These are phyloP conservation scores for Hyposmocoma kahamanoa DNA, from an alignment of 1,140 invertebrate species.

Conservation along the genomic window DNA sequence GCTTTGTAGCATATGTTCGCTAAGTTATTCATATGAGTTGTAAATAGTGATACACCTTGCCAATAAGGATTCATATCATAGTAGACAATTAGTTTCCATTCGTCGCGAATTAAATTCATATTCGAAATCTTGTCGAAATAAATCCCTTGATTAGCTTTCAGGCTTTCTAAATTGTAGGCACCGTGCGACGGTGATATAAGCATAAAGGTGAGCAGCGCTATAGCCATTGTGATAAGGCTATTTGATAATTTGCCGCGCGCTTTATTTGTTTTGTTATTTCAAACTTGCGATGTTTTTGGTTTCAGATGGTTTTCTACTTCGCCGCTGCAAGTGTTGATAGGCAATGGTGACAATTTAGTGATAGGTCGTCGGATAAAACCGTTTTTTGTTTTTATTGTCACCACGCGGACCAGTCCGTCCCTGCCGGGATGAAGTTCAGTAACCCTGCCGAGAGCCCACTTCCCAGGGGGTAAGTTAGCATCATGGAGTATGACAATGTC, in stretches of 20 bases:
- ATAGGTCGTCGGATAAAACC: conserved; percentile 10
- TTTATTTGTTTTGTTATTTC: background rate
- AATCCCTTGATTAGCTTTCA: background rate
- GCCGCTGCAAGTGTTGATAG: too few relatives aligned
- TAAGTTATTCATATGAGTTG: conserved; percentile 1
- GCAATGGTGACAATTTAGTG: conserved; percentile 2
- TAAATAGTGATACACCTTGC: conserved; percentile 4
- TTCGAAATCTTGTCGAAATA: conserved; percentile 19
- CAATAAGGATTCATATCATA: conserved; percentile 22
- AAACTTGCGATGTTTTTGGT: background rate
- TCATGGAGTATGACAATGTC: conserved; percentile 34
- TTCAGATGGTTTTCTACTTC: background rate
- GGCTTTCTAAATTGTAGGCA: background rate
- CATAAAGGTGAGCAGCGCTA: background rate
- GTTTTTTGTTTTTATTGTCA: conserved; percentile 26
- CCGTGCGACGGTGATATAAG: background rate
- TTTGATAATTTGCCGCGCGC: background rate
- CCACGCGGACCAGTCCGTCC: conserved; percentile 38
- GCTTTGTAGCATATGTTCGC: background rate
- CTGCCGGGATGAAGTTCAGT: conserved; percentile 26
- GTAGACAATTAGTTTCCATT: conserved; percentile 23
- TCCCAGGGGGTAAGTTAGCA: conserved; percentile 27
- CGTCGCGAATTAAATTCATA: conserved; percentile 18
- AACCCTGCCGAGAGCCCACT: conserved; percentile 39
- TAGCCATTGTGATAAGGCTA: background rate